Base-by-base conservation (phyloP, 2,888 invertebrate genomes). In the Diplazon laetatorius region DNA sequence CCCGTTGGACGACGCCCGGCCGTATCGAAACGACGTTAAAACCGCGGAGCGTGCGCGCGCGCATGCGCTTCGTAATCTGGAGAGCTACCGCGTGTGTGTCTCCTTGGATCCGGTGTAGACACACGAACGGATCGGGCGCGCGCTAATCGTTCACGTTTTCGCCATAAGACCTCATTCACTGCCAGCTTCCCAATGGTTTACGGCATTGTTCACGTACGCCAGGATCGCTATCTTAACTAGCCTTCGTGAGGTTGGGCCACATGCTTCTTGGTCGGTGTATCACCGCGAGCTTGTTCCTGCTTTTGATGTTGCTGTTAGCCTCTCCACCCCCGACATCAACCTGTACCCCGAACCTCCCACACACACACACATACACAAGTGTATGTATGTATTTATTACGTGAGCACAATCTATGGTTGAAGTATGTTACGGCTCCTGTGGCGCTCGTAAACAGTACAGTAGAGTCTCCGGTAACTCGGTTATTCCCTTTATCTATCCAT, bases 111-210 rank as follows among this genome's bases (percentile, higher is more conserved):
- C 81, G 84, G 78, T 87, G 87, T 88, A 87, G 88, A 89, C 88
- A 87, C 88, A 87, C 85, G 84, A 86, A 84, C 86, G 84, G 85
- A n/a, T n/a, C n/a, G n/a, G n/a, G n/a, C n/a, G n/a, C n/a, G 82
- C 87, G 83, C 89, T 90, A 90, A 90, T 90, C 90, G 89, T 90
- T 89, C 89, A 89, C 90, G 89, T 90, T 90, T 90, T 89, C 86
- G 88, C 89, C 88, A 89, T 89, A 89, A 89, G 85, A 82, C 81
- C 85, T 87, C 89, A 87, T 88, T 88, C 88, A 86, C 84, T 82
- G 82, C 78, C 84, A 83, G 82, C 84, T 83, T 82, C 79, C n/a
- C 82, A 85, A 86, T 88, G 88, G 87, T 89, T 89, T 89, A 87
- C 86, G 87, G 86, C 86, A 89, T 89, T 89, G 89, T 89, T 88